Percentiles rank a stretch among this genome's conserved stretches.
Conservation (phyloP, 1,140 invertebrate species). For the Drosophila ogumai region DNA sequence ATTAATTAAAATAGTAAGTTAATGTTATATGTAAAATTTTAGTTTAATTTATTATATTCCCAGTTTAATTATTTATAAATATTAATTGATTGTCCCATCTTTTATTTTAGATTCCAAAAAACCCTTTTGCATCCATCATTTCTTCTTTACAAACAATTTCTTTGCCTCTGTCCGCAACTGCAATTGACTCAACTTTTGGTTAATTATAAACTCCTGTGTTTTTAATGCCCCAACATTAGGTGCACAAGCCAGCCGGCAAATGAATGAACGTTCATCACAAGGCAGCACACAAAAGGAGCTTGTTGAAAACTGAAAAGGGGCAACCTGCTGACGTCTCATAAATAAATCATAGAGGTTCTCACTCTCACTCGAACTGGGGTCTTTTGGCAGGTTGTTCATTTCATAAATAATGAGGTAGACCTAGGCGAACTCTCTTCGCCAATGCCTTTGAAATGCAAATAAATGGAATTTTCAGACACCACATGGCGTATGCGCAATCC, state of each 20-base stretch:
- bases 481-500: constrained; percentile 42
- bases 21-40: neutral
- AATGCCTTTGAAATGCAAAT: constrained; percentile 49
- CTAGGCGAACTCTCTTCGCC: constrained; percentile 21
- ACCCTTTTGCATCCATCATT: neutral
- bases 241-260: constrained; percentile 2
- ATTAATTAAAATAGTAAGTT: too few relatives aligned
- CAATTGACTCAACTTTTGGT: constrained; percentile 21
- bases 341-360: constrained; percentile 42
- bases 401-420: constrained; percentile 45
- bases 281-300: constrained; percentile 27
- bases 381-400: constrained; percentile 36
- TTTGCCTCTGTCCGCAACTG: neutral
- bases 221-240: constrained; percentile 37
- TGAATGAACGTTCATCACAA: constrained; percentile 7
- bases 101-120: too few relatives aligned
- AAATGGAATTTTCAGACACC: constrained; percentile 32
- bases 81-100: too few relatives aligned
- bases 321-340: constrained; percentile 43
- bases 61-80: too few relatives aligned
- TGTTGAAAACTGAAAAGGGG: constrained; percentile 27
- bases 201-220: constrained; percentile 27
- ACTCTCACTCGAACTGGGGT: constrained; percentile 10
- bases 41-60: neutral
- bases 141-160: neutral